Conservation (phyloP, 2,888 invertebrate species). For the Entomobrya proxima region DNA sequence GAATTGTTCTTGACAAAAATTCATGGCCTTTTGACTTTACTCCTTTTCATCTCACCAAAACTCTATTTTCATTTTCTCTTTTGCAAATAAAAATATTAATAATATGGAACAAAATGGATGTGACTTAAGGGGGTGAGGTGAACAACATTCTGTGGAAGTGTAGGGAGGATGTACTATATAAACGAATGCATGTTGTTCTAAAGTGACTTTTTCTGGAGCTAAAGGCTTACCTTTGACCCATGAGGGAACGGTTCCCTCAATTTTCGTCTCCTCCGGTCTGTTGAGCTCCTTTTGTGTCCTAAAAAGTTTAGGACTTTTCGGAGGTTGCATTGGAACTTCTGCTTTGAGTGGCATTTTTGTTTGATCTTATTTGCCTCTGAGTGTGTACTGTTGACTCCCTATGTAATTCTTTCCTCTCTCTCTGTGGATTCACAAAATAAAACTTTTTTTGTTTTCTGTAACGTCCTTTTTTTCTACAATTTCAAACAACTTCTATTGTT, state of each 20-base stretch:
- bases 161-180: too few species aligned
- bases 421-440: not conserved
- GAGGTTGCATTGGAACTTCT: slow-evolving; percentile 56
- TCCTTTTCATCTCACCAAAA: not conserved
- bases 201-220: not conserved
- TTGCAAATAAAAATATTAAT: not conserved
- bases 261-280: slow-evolving; percentile 59
- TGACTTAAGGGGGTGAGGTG: not conserved
- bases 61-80: not conserved
- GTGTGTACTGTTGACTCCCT: not conserved
- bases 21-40: not conserved
- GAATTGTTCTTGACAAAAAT: slow-evolving; percentile 21
- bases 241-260: slow-evolving; percentile 66
- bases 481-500: slow-evolving; percentile 3
- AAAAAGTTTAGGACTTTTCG: slow-evolving; percentile 71
- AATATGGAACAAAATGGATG: not conserved
- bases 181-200: too few species aligned
- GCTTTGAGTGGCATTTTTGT: slow-evolving; percentile 55
- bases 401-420: slow-evolving; percentile 11
- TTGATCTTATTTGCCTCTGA: not conserved
- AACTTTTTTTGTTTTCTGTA: not conserved
- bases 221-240: slow-evolving; percentile 66
- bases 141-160: too few species aligned
- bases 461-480: not conserved
- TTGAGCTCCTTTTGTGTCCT: slow-evolving; percentile 65